Evolutionary conservation across 2,888 invertebrate species (phyloP), one percentile per base, ranked within the genome.

Genomic region (Melangyna quadrimaculata): DNA sequence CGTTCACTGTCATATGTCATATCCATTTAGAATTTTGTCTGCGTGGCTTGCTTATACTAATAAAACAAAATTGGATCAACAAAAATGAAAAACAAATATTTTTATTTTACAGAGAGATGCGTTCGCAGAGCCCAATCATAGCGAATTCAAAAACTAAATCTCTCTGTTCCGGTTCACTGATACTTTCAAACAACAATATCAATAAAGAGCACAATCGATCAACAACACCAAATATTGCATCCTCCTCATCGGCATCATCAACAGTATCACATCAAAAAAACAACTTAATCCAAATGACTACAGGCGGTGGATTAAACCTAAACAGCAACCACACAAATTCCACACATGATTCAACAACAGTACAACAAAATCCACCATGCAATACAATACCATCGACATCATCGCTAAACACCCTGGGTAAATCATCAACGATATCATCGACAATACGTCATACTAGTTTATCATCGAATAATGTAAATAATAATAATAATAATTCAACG

Each of bases 271-370:
- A 70, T 24, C 75, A 73, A 37, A 35, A 35, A 22, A 53, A n/a
- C 53, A 78, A 59, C 12, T 35, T 61, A 69, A 17, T 63, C 48
- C 82, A 83, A 80, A 86, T 86, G 84, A 86, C 84, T 40, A 86
- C 84, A 14, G 84, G 84, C 17, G 61, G 77, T 40, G 63, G 81
- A 17, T 43, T 81, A 3, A 77, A 75, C 9, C 70, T n/a, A 1
- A 77, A 72, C 14, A 72, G 14, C 27, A 40, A 55, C 14, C 69
- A 17, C 22, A 19, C 3, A 24, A 29, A 67, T 19, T 67, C 51
- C 32, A 8, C 67, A 1, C 48, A 7, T 73, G 84, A n/a, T 17
- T 63, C 71, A 53, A 61, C n/a, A 72, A 22, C 24, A 27, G 7
- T 37, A 10, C 75, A 75, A 27, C 73, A 77, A 63, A 81, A 72